Evolutionary conservation across 2,888 invertebrate genomes (phyloP), one percentile per base, ranked within the genome.

Genomic region (Mystacides longicornis): DNA sequence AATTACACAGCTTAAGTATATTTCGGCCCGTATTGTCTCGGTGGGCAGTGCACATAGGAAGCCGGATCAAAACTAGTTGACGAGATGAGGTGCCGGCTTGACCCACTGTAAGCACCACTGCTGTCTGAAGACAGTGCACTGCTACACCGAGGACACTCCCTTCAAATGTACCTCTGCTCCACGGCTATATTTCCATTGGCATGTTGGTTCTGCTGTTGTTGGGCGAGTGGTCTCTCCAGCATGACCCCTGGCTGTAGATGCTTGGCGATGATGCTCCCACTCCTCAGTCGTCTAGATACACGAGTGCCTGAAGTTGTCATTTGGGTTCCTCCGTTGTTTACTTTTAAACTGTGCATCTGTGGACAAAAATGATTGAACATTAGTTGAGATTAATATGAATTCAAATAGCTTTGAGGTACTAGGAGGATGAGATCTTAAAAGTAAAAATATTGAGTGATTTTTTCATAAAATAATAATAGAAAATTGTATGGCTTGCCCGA

Each of bases 191-290:
- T n/a, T n/a, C 16, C 16, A 37, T 37, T 3, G 3, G 14, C n/a
- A 16, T 7, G 57, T 48, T 55, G 53, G 19, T 52, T 57, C 63
- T 64, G 64, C 62, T 63, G 65, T 64, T 62, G 64, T 62, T 63
- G 65, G 63, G 63, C 52, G 31, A 31, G 37, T 18, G 53, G 52
- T 45, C 50, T 48, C 43, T 49, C 52, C 19, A 52, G 52, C 51
- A 47, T 56, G 56, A 27, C 42, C 49, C 51, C 47, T 43, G 57
- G 51, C 31, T 53, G 51, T 27, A 56, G 59, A 22, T 51, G 57
- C 2, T 54, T 23, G 31, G 55, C 56, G 18, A 51, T 52, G 23
- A 48, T 47, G 37, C 57, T 59, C 51, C 51, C 57, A 49, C 57
- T 55, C 43, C 57, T 56, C 49, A 58, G 55, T 27, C 58, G 43